phyloP scores from a whole-genome alignment of 2,113 vertebrate species.

The Pagrus major region DNA sequence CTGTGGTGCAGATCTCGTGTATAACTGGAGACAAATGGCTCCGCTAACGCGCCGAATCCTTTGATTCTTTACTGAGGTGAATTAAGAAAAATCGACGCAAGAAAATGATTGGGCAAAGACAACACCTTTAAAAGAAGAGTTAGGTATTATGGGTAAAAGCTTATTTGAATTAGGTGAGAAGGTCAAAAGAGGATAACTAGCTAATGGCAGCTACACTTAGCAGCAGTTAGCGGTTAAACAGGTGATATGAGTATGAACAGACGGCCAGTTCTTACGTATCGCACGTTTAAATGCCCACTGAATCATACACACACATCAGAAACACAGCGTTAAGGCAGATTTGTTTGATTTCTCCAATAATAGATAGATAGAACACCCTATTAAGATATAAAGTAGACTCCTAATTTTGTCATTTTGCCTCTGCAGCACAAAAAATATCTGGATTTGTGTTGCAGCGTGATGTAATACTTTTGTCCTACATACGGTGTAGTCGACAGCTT shows the following conservation, averaged over 20 bases:
- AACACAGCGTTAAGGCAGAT: neutral
- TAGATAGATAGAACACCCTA: neutral
- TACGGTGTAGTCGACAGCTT: conserved; percentile 36
- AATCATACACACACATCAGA: too few species aligned
- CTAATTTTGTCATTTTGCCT: neutral
- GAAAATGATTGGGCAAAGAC: neutral
- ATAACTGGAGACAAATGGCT: conserved; percentile 16
- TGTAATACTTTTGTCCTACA: conserved; percentile 27
- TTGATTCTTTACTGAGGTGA: too few species aligned
- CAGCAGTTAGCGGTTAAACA: too few species aligned
- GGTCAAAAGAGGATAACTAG: too few species aligned
- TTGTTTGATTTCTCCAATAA: neutral
- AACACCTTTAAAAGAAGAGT: neutral
- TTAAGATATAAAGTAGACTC: neutral
- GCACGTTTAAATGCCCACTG: neutral
- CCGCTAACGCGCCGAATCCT: neutral
- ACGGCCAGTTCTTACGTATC: too few species aligned
- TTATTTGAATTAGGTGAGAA: too few species aligned
- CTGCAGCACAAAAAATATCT: conserved; percentile 1
- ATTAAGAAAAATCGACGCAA: neutral
- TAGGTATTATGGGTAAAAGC: neutral
- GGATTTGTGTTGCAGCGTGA: conserved; percentile 12
- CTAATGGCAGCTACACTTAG: too few species aligned
- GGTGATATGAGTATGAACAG: too few species aligned
- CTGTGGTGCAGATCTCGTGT: conserved; percentile 11